Evolutionary conservation across 2,797 vertebrate species (phyloP), one percentile per base, ranked within the genome.

Genomic region (Siniperca scherzeri): DNA sequence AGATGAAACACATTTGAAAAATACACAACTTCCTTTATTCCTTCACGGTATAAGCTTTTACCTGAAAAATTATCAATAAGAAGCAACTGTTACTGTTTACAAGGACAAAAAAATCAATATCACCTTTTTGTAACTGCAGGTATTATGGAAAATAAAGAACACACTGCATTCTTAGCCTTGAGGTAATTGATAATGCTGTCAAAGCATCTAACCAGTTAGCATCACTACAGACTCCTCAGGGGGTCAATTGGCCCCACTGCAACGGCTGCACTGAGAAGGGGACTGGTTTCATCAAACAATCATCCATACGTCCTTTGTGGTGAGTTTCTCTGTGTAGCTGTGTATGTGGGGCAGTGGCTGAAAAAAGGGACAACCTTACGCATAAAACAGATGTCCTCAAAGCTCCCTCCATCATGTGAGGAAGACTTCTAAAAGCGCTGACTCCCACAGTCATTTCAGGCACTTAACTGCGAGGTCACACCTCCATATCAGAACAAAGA

Each of bases 341-440:
- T 50, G 46, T 25, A 30, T n/a, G 42, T 13, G 42, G 73, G 17
- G 38, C 67, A 55, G 70, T 30, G 46, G 57, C 56, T 53, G 70
- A 68, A 86, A 59, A 69, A 84, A 70, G 60, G 4, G 13, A 61
- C 33, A 67, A 82, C 80, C 73, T 90, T 78, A 27, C 22, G 61
- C 77, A 85, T 85, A 80, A 86, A 90, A 81, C 60, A 60, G 40
- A 66, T 70, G 77, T 72, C 70, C 70, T 86, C 46, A 74, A 66
- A 74, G 36, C 66, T 74, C 57, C 33, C 56, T 65, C 72, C 64
- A 67, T 84, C 85, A 70, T 44, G 59, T 36, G 78, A 67, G 80
- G 59, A 76, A 78, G 83, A 75, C 74, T 83, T 81, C 48, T 66
- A 69, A 92, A 92, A 89, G 69, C 50, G 74, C 84, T 91, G 89